phyloP scores from a whole-genome alignment of 1,140 invertebrate species.

The Drosophila ercepeae region DNA sequence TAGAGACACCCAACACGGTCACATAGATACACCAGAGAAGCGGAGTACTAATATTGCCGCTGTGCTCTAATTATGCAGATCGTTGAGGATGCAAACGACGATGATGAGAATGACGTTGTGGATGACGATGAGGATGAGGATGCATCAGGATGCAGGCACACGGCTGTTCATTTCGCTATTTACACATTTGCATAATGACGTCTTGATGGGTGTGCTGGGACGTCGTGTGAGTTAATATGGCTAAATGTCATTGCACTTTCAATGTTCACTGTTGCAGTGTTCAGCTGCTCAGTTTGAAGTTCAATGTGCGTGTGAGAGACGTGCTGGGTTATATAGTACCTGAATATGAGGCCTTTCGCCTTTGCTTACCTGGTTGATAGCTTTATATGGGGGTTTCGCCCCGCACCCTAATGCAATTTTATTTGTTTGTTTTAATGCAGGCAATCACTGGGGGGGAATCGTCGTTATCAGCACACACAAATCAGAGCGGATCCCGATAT shows the following conservation, averaged over 20 bases:
- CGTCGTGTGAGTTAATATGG: slow-evolving; percentile 4
- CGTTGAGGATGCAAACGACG: slow-evolving; percentile 14
- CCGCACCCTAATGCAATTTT: slow-evolving; percentile 10
- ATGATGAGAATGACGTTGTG: not conserved
- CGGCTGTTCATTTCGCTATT: slow-evolving; percentile 21
- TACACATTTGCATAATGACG: slow-evolving; percentile 68
- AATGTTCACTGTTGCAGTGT: not conserved
- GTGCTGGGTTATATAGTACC: slow-evolving; percentile 11
- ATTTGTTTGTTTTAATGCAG: slow-evolving; percentile 36
- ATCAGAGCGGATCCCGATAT: slow-evolving; percentile 49
- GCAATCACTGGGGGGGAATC: slow-evolving; percentile 34
- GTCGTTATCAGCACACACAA: slow-evolving; percentile 55
- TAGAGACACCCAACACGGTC: slow-evolving; percentile 66
- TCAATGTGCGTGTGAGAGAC: slow-evolving; percentile 42
- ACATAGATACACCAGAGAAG: slow-evolving; percentile 19
- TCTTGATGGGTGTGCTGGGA: slow-evolving; percentile 11
- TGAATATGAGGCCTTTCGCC: slow-evolving; percentile 9
- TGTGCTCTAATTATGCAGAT: slow-evolving; percentile 66
- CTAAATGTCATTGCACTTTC: slow-evolving; percentile 57
- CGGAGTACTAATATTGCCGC: slow-evolving; percentile 11
- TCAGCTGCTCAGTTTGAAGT: slow-evolving; percentile 19
- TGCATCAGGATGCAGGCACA: slow-evolving; percentile 56
- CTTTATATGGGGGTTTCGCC: slow-evolving; percentile 11
- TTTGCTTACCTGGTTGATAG: slow-evolving; percentile 54
- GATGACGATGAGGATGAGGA: not conserved